phyloP scores from a whole-genome alignment of 2,113 vertebrate genomes.

The Neoarius graeffei region DNA sequence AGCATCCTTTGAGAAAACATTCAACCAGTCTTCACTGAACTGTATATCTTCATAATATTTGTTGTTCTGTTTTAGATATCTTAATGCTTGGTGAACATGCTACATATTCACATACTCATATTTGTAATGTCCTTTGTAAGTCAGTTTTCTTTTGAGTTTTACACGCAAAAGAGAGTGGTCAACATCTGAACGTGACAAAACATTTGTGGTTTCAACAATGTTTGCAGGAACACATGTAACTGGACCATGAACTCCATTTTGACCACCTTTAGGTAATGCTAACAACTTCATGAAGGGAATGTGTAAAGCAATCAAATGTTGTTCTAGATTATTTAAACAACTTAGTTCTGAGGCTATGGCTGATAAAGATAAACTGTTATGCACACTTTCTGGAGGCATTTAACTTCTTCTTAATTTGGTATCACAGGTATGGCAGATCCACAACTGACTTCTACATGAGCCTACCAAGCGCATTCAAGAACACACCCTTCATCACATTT shows the following conservation, averaged over 20 bases:
- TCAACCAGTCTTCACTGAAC: too few relatives aligned
- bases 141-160: slow-evolving; percentile 33
- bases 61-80: slow-evolving; percentile 14
- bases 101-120: slow-evolving; percentile 22
- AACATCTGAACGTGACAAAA: slow-evolving; percentile 11
- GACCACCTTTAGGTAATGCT: slow-evolving; percentile 25
- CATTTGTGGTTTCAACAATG: not conserved
- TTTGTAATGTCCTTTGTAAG: slow-evolving; percentile 47
- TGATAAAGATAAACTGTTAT: slow-evolving; percentile 14
- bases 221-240: slow-evolving; percentile 20
- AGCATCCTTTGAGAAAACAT: too few relatives aligned
- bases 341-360: slow-evolving; percentile 22
- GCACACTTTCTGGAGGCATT: not conserved
- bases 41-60: too few relatives aligned
- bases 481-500: not conserved
- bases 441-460: not conserved
- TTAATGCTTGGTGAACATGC: not conserved
- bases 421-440: slow-evolving; percentile 26
- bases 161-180: slow-evolving; percentile 22
- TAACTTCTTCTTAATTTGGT: slow-evolving; percentile 28
- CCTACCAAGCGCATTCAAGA: too few relatives aligned
- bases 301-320: slow-evolving; percentile 37
- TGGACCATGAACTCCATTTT: slow-evolving; percentile 43
- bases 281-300: slow-evolving; percentile 46
- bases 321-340: slow-evolving; percentile 34